Evolutionary conservation across 2,888 invertebrate genomes (phyloP).

Genomic region (Augochlorella aurata): DNA sequence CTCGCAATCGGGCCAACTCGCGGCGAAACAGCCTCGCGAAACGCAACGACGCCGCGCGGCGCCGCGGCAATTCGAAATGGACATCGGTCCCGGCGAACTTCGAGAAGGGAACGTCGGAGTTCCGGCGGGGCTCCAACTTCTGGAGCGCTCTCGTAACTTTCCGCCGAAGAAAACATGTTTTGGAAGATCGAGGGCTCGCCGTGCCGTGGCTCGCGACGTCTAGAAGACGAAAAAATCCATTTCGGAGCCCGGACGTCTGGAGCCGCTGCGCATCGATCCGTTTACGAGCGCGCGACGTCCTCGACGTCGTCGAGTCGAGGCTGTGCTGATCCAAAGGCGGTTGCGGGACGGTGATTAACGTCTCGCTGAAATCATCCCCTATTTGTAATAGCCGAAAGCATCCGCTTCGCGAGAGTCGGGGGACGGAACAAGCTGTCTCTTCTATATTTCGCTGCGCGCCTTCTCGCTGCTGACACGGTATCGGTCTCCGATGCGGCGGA

Average conservation of each 20-base stretch:
- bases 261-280: slow-evolving; percentile 72
- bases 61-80: background rate
- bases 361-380: too few species aligned
- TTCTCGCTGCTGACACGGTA: background rate
- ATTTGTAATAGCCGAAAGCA: too few species aligned
- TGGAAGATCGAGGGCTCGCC: background rate
- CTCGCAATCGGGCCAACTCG: background rate
- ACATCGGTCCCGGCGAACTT: slow-evolving; percentile 63
- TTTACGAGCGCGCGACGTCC: background rate
- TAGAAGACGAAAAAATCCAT: background rate
- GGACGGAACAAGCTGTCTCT: too few species aligned
- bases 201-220: background rate
- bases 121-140: background rate
- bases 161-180: background rate
- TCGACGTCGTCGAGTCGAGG: slow-evolving; percentile 18
- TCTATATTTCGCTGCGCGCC: too few species aligned
- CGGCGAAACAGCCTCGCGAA: background rate
- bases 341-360: background rate
- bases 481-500: background rate
- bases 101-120: background rate
- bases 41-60: too few species aligned
- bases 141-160: too few species aligned
- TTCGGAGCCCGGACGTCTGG: slow-evolving; percentile 65
- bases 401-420: too few species aligned
- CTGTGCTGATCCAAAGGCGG: background rate